Evolutionary conservation across 92 coral and sea anemone genomes (phyloP).

Genomic region (Anthopleura xanthogrammica): DNA sequence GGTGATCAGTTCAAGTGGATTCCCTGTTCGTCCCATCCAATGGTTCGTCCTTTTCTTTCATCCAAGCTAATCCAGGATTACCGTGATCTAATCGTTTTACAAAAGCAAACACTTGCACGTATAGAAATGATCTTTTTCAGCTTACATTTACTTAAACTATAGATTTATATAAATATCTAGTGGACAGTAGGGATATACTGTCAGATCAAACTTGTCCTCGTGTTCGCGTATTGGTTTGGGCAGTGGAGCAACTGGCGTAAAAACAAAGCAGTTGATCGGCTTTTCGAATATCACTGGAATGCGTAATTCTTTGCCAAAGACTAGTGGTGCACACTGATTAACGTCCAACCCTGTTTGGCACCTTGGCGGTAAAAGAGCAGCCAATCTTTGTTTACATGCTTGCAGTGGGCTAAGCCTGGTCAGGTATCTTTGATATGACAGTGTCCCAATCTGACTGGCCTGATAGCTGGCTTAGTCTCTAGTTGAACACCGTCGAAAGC

Average conservation of each 20-base stretch:
- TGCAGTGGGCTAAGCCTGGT: neutral
- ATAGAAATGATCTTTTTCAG: neutral
- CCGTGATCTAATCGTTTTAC: neutral
- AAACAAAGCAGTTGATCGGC: neutral
- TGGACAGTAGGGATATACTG: neutral
- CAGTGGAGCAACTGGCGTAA: neutral
- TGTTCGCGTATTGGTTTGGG: neutral
- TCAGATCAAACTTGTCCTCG: neutral
- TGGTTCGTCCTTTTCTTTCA: neutral
- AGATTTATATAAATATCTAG: neutral
- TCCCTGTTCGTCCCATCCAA: neutral
- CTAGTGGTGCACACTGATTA: neutral
- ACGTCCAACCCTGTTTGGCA: neutral
- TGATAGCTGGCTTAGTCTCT: conserved; percentile 1
- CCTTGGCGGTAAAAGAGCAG: neutral
- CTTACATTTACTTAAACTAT: conserved; percentile 4
- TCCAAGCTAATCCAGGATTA: conserved; percentile 13
- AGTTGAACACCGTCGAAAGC: neutral
- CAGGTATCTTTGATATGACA: neutral
- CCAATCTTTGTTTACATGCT: conserved; percentile 5
- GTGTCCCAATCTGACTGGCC: neutral
- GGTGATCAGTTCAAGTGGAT: neutral
- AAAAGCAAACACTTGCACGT: neutral
- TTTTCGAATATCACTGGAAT: conserved; percentile 5
- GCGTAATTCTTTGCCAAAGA: conserved; percentile 1